A percentile compares a stretch with the other conserved stretches of the same genome.
These are phyloP conservation scores for Rattus rattus DNA, from an alignment of 2,113 vertebrate species.

Conservation along the genomic window DNA sequence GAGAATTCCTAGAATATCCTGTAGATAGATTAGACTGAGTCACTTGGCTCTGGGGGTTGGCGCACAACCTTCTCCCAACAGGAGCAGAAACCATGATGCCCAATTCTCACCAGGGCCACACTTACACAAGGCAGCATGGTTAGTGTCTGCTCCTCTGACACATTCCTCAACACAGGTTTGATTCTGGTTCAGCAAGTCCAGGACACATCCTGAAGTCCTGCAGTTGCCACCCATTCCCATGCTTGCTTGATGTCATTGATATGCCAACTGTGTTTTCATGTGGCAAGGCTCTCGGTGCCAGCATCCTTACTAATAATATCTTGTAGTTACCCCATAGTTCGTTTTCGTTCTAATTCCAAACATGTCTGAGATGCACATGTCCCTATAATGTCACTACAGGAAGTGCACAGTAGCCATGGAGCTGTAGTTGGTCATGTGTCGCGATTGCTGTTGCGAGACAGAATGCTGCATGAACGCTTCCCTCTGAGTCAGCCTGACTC, in stretches of 20 bases:
- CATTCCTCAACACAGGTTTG: rapidly evolving
- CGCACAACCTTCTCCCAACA: neutral
- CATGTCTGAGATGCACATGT: neutral
- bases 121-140: rapidly evolving
- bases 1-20: neutral
- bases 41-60: neutral
- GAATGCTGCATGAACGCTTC: neutral
- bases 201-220: rapidly evolving
- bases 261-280: neutral
- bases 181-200: neutral
- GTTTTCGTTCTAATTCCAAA: neutral
- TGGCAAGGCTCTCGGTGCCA: neutral
- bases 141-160: rapidly evolving
- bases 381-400: neutral
- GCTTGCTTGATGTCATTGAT: too few relatives aligned
- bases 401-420: neutral
- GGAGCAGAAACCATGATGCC: neutral
- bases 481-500: neutral
- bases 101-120: neutral
- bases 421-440: neutral
- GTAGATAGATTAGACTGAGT: neutral
- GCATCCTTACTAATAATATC: neutral
- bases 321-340: neutral
- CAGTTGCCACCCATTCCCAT: neutral
- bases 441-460: neutral